Conservation (phyloP, 2,797 vertebrate species). For the Mormyrops attenuatus region DNA sequence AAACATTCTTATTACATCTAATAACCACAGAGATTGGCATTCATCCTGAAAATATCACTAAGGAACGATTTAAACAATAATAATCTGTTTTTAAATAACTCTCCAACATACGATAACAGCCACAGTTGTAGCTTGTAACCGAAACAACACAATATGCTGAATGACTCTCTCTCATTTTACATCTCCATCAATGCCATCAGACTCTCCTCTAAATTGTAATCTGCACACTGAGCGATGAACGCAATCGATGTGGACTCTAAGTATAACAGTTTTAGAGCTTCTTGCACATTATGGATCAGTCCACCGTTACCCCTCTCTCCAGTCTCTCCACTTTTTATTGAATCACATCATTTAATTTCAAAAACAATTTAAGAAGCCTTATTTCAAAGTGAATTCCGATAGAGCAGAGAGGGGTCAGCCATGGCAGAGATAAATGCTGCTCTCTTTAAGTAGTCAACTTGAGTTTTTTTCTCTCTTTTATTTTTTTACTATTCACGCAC, state of each 20-base stretch:
- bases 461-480: not conserved
- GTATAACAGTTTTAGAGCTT: constrained; percentile 7
- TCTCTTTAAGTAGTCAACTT: not conserved
- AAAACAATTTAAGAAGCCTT: constrained; percentile 29
- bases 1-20: not conserved
- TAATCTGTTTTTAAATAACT: not conserved
- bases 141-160: not conserved
- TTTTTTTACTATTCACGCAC: constrained; percentile 11
- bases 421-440: constrained; percentile 23
- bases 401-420: constrained; percentile 39
- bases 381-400: constrained; percentile 37
- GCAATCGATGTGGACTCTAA: constrained; percentile 26
- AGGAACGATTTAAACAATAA: not conserved
- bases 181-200: not conserved
- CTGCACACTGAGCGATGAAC: not conserved
- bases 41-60: not conserved
- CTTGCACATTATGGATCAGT: not conserved
- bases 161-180: not conserved
- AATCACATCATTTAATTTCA: constrained; percentile 21
- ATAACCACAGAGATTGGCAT: not conserved
- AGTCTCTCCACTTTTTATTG: constrained; percentile 14
- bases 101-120: not conserved
- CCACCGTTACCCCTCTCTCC: not conserved
- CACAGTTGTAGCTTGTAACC: not conserved
- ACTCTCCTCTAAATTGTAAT: not conserved